Evolutionary conservation across 2,797 vertebrate species (phyloP).

Genomic region (Melanotaenia boesemani): DNA sequence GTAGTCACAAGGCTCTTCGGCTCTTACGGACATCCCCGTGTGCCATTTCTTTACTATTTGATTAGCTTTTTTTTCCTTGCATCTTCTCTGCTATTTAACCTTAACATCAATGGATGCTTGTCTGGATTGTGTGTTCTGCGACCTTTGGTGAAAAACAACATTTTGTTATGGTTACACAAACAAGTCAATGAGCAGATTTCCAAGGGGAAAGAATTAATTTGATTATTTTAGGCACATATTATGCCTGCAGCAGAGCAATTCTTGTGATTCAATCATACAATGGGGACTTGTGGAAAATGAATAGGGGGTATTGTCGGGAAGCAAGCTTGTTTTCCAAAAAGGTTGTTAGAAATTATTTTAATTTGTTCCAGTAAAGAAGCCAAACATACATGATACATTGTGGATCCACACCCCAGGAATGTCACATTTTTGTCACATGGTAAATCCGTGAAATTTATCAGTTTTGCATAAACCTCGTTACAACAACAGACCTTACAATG

Average conservation of each 20-base stretch:
- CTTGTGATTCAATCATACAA: slow-evolving; percentile 87
- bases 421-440: slow-evolving; percentile 99
- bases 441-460: slow-evolving; percentile 92
- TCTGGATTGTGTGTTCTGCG: slow-evolving; percentile 56
- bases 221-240: slow-evolving; percentile 86
- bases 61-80: slow-evolving; percentile 35
- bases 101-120: slow-evolving; percentile 59
- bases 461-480: slow-evolving; percentile 88
- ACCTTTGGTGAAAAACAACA: slow-evolving; percentile 82
- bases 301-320: slow-evolving; percentile 81
- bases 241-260: slow-evolving; percentile 82
- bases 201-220: slow-evolving; percentile 80
- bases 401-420: slow-evolving; percentile 85
- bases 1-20: slow-evolving; percentile 67
- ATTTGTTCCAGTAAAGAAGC: slow-evolving; percentile 89
- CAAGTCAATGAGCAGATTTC: slow-evolving; percentile 76
- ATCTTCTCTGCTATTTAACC: slow-evolving; percentile 44
- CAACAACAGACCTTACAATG: slow-evolving; percentile 87
- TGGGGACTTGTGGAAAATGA: slow-evolving; percentile 83
- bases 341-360: slow-evolving; percentile 93
- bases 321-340: slow-evolving; percentile 87
- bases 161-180: slow-evolving; percentile 85
- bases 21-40: slow-evolving; percentile 38
- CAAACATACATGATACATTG: slow-evolving; percentile 85
- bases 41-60: slow-evolving; percentile 39